Conservation (phyloP, 2,113 vertebrate species). For the Bos taurus region ARS-UCD2.0 NC_037337.1:29374001-29374500, state of each 20-base stretch:
- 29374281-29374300: not conserved
- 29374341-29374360: not conserved
- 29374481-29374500: not conserved
- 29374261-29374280: not conserved
- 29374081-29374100: not conserved
- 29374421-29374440: not conserved
- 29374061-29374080: not conserved
- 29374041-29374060: not conserved
- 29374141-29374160: not conserved
- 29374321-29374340: not conserved
- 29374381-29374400: not conserved
- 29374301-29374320: not conserved
- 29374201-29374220: not conserved
- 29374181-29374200: not conserved
- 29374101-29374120: not conserved
- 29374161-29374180: not conserved
- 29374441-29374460: not conserved
- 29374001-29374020: not conserved
- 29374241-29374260: not conserved
- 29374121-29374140: not conserved
- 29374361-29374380: not conserved
- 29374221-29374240: fast-evolving
- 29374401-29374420: not conserved
- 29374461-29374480: not conserved
- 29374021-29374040: not conserved